phyloP scores from a whole-genome alignment of 2,797 vertebrate genomes.

The Lateolabrax maculatus region DNA sequence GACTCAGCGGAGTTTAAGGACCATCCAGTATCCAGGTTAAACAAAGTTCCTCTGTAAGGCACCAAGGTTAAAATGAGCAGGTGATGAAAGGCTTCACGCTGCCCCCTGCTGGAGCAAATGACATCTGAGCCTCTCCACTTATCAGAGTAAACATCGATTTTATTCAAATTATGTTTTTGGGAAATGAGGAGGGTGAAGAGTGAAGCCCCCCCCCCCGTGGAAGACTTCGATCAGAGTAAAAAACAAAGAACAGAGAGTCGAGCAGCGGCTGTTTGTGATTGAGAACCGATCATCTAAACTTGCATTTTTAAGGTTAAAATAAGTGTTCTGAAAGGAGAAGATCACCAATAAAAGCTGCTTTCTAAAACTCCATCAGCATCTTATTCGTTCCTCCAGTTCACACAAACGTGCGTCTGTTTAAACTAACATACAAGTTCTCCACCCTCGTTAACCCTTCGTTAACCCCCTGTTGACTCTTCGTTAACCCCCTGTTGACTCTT shows the following conservation, averaged over 20 bases:
- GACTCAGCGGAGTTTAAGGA: background rate
- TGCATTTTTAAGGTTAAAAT: too few relatives aligned
- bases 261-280: constrained; percentile 8
- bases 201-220: too few relatives aligned
- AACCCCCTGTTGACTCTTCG: background rate
- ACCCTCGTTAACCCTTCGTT: too few relatives aligned
- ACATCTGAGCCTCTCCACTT: background rate
- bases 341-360: background rate
- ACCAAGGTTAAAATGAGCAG: background rate
- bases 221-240: too few relatives aligned
- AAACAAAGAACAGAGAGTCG: background rate
- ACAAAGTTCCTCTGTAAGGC: constrained; percentile 33
- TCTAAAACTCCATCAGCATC: background rate
- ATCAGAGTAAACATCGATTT: background rate
- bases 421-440: too few relatives aligned
- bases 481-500: too few relatives aligned
- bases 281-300: background rate
- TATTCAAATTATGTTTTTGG: too few relatives aligned
- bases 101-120: constrained; percentile 22
- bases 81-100: background rate
- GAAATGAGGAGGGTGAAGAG: too few relatives aligned
- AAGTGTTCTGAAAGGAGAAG: background rate
- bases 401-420: too few relatives aligned
- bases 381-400: background rate
- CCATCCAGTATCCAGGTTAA: background rate